Evolutionary conservation across 2,888 invertebrate species (phyloP).

Genomic region (Drosophila peninsularis): DNA sequence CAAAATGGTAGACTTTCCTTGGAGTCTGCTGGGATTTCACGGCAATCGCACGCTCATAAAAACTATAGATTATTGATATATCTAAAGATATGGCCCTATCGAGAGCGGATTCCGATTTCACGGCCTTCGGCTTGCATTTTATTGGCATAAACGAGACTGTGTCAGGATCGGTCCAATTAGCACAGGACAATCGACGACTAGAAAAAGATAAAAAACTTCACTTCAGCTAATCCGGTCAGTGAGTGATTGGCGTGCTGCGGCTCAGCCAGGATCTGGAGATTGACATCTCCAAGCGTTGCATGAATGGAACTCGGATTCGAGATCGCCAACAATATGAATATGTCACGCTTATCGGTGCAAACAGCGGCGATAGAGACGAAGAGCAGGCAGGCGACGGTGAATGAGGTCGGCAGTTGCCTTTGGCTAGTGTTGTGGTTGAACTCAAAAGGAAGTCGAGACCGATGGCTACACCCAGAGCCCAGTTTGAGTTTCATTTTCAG

Average conservation of each 20-base stretch:
- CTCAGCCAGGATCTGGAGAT: constrained; percentile 55
- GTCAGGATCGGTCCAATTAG: constrained; percentile 67
- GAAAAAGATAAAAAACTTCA: constrained; percentile 50
- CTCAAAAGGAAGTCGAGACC: constrained; percentile 60
- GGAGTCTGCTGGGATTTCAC: constrained; percentile 63
- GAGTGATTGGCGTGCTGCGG: constrained; percentile 78
- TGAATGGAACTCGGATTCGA: constrained; percentile 53
- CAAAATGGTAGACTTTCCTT: neutral
- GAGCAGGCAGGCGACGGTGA: constrained; percentile 20
- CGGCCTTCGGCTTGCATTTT: constrained; percentile 57
- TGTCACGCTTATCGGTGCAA: constrained; percentile 82
- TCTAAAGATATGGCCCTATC: constrained; percentile 17
- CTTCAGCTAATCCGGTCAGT: constrained; percentile 80
- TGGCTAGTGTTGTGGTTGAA: constrained; percentile 70
- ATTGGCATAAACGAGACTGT: constrained; percentile 13
- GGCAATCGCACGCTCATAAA: constrained; percentile 54
- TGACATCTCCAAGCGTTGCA: constrained; percentile 55
- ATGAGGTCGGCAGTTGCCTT: constrained; percentile 31
- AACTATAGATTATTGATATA: constrained; percentile 30
- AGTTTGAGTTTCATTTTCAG: constrained; percentile 40
- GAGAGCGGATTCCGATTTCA: constrained; percentile 61
- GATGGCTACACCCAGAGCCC: constrained; percentile 46
- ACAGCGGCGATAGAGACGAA: constrained; percentile 6
- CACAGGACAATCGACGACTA: constrained; percentile 28
- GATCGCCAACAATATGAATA: constrained; percentile 82